phyloP scores from a whole-genome alignment of 2,797 vertebrate species.

The Cyprinella venusta region DNA sequence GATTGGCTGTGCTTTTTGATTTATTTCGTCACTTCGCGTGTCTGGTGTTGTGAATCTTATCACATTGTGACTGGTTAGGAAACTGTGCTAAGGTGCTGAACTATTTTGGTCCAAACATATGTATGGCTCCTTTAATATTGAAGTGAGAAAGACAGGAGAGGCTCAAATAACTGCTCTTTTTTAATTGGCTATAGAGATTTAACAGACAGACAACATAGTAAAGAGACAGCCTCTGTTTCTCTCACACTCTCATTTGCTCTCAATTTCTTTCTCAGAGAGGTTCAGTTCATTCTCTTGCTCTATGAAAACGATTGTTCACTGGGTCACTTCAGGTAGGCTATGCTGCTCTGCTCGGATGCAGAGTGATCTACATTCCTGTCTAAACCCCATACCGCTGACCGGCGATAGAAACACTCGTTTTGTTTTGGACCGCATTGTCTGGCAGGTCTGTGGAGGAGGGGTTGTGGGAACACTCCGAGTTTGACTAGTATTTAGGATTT shows the following conservation, averaged over 20 bases:
- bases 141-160: background rate
- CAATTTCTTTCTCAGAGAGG: background rate
- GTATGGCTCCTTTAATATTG: background rate
- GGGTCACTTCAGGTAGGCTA: background rate
- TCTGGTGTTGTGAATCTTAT: too few species aligned
- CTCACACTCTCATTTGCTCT: background rate
- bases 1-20: too few species aligned
- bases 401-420: slow-evolving; percentile 31
- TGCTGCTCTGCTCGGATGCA: background rate
- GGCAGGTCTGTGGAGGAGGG: slow-evolving; percentile 16
- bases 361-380: slow-evolving; percentile 27
- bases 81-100: too few species aligned
- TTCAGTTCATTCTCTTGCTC: slow-evolving; percentile 17
- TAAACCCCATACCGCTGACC: background rate
- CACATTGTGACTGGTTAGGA: too few species aligned
- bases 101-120: too few species aligned
- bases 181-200: background rate
- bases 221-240: background rate
- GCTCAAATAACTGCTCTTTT: background rate
- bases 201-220: background rate
- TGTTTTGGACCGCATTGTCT: slow-evolving; percentile 23
- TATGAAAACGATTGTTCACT: background rate
- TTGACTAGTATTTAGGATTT: slow-evolving; percentile 31
- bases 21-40: too few species aligned
- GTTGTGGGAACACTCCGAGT: slow-evolving; percentile 41